Evolutionary conservation across 2,797 vertebrate species (phyloP).

Genomic region (Pipistrellus kuhlii): DNA sequence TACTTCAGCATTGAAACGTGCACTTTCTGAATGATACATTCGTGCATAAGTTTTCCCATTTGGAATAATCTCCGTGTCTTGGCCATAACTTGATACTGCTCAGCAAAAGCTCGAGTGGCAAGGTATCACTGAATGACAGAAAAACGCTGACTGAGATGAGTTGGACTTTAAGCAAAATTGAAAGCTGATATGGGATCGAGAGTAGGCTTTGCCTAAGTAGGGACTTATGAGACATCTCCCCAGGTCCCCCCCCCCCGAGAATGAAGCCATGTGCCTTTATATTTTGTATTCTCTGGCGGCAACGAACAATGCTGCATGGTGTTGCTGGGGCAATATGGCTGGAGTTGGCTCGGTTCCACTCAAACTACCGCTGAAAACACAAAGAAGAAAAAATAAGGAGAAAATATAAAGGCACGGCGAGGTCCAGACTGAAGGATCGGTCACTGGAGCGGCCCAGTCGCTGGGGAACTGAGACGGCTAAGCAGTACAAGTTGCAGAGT

Average conservation of each 20-base stretch:
- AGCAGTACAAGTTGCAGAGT: constrained; percentile 88
- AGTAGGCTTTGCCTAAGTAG: constrained; percentile 72
- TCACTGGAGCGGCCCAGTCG: constrained; percentile 84
- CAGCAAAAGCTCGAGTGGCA: constrained; percentile 85
- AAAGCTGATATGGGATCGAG: constrained; percentile 70
- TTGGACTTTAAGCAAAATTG: constrained; percentile 81
- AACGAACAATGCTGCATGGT: constrained; percentile 86
- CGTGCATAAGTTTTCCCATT: constrained; percentile 80
- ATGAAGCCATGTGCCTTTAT: constrained; percentile 88
- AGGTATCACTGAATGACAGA: constrained; percentile 83
- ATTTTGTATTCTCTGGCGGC: constrained; percentile 86
- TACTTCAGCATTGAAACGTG: constrained; percentile 77
- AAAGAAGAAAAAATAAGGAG: constrained; percentile 81
- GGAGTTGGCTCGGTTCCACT: constrained; percentile 83
- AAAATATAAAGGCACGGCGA: constrained; percentile 89
- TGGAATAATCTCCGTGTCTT: constrained; percentile 79
- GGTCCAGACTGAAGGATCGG: constrained; percentile 83
- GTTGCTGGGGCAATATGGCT: constrained; percentile 86
- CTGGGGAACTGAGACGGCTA: constrained; percentile 85
- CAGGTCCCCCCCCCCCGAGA: constrained; percentile 49
- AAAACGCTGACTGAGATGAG: constrained; percentile 78
- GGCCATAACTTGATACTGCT: constrained; percentile 88
- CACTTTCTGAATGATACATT: constrained; percentile 81
- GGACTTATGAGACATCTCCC: constrained; percentile 73
- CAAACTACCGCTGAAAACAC: constrained; percentile 84